Evolutionary conservation across 2,113 vertebrate species (phyloP).

Genomic region (Phrynocephalus versicolor): DNA sequence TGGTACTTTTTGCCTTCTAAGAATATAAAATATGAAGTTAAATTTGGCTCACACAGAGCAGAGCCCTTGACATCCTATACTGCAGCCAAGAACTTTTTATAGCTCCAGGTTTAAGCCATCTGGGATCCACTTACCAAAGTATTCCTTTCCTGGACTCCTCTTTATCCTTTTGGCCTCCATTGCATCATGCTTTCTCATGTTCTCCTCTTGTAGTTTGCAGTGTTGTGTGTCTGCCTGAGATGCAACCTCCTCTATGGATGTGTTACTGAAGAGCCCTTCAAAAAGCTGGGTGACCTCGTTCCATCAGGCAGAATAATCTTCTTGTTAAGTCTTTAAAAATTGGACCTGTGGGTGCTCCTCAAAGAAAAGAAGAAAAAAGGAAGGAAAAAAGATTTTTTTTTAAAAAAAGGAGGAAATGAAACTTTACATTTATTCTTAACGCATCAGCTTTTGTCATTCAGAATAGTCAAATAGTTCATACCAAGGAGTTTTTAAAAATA

Average conservation of each 20-base stretch:
- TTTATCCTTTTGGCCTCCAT: background rate
- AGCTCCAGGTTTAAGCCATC: background rate
- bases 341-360: background rate
- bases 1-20: background rate
- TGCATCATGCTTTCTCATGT: background rate
- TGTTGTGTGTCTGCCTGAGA: background rate
- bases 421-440: background rate
- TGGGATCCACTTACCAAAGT: conserved; percentile 5
- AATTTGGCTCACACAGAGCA: background rate
- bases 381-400: background rate
- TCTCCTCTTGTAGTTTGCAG: background rate
- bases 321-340: background rate
- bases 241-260: background rate
- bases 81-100: background rate
- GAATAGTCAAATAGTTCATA: background rate
- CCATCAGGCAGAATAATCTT: background rate
- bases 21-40: background rate
- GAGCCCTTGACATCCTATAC: background rate
- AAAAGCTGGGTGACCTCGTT: background rate
- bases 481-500: background rate
- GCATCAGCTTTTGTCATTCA: background rate
- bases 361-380: background rate
- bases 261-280: background rate
- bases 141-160: background rate
- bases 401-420: background rate